Evolutionary conservation across 2,797 vertebrate genomes (phyloP).

Genomic region (Clarias laeviceps): DNA sequence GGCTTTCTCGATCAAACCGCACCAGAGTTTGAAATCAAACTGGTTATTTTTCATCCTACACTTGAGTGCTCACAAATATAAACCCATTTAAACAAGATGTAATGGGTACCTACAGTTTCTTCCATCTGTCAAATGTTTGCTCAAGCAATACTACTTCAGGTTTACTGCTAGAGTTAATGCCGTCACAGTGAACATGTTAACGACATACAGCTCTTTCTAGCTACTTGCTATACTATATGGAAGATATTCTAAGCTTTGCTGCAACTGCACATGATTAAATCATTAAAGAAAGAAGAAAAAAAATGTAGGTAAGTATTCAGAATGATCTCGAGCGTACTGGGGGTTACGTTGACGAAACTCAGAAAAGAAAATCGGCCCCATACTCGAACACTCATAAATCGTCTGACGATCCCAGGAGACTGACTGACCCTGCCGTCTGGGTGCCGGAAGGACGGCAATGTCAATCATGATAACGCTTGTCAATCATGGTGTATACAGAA

Average conservation of each 20-base stretch:
- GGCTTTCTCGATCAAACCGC: background rate
- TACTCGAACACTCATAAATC: background rate
- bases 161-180: background rate
- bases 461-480: slow-evolving; percentile 7
- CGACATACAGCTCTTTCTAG: background rate
- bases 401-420: background rate
- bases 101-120: background rate
- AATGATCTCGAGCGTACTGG: background rate
- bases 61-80: background rate
- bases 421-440: background rate
- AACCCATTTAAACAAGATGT: too few relatives aligned
- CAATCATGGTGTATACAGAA: slow-evolving; percentile 8
- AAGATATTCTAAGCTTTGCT: background rate
- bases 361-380: background rate
- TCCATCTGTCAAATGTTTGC: background rate
- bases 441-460: background rate
- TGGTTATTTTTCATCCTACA: background rate
- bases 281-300: background rate
- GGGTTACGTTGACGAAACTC: background rate
- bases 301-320: background rate
- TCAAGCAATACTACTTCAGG: too few relatives aligned
- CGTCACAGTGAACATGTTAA: background rate
- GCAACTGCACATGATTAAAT: background rate
- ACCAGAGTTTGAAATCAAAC: background rate
- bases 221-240: background rate